Evolutionary conservation across 2,113 vertebrate genomes (phyloP).

Genomic region (Clupea harengus): DNA sequence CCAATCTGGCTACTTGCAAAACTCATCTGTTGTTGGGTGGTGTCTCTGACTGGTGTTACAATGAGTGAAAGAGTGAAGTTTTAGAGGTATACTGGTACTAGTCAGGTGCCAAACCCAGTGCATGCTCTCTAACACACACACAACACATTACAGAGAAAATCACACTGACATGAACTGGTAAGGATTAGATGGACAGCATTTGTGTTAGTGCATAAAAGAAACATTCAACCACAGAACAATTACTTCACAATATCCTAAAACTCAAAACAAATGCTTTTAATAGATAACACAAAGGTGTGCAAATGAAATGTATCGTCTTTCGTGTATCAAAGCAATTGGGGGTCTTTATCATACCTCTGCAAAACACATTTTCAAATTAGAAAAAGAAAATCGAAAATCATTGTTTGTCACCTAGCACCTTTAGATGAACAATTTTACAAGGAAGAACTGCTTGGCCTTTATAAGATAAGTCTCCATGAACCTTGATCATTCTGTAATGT

Average conservation of each 20-base stretch:
- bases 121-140: neutral
- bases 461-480: neutral
- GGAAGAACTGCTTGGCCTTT: neutral
- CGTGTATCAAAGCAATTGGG: too few species aligned
- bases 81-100: too few species aligned
- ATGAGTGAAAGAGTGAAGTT: too few species aligned
- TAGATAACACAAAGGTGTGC: neutral
- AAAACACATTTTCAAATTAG: too few species aligned
- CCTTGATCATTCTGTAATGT: neutral
- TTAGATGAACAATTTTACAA: neutral
- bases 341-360: too few species aligned
- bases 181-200: neutral
- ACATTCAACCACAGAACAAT: too few species aligned
- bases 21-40: too few species aligned
- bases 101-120: too few species aligned
- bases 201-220: neutral
- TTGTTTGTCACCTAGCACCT: neutral
- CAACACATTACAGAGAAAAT: neutral
- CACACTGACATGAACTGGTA: neutral
- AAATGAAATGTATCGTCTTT: neutral
- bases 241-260: too few species aligned
- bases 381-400: too few species aligned
- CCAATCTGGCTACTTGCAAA: neutral
- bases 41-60: too few species aligned
- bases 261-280: too few species aligned